phyloP scores from a whole-genome alignment of 2,113 vertebrate genomes.

The Syngnathus typhle region DNA sequence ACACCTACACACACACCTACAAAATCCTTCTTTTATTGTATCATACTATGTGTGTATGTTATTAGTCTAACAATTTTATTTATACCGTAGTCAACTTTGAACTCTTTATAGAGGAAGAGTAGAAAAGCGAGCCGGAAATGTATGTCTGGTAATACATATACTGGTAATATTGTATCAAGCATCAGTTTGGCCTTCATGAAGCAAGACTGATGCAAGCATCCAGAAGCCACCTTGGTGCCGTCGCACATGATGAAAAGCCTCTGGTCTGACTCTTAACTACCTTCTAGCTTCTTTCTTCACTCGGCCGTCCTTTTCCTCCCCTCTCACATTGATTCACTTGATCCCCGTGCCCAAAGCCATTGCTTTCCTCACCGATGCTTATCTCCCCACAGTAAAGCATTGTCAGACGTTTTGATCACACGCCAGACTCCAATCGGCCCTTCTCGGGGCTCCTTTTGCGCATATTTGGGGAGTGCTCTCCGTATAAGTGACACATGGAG shows the following conservation, averaged over 20 bases:
- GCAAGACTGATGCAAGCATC: slow-evolving; percentile 4
- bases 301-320: too few species aligned
- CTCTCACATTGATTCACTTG: slow-evolving; percentile 6
- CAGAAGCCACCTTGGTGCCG: not conserved
- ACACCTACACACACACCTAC: too few species aligned
- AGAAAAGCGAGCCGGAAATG: not conserved
- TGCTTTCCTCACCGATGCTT: slow-evolving; percentile 5
- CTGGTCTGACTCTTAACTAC: slow-evolving; percentile 2
- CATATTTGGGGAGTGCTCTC: not conserved
- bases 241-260: slow-evolving; percentile 7
- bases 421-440: not conserved
- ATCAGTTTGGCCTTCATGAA: slow-evolving; percentile 4
- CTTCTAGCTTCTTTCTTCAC: slow-evolving; percentile 4
- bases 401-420: slow-evolving; percentile 5
- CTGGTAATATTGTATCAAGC: not conserved
- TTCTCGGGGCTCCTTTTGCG: not conserved
- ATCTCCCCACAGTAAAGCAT: slow-evolving; percentile 6
- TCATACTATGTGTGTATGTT: not conserved
- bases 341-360: not conserved
- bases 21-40: too few species aligned
- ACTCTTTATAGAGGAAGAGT: slow-evolving; percentile 13
- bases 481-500: not conserved
- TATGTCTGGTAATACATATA: not conserved
- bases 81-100: not conserved
- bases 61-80: not conserved